These are phyloP conservation scores for Aurelia coerulea DNA, from an alignment of 30 jellyfish, hydroid and myxozoan species.

Conservation along the genomic window DNA sequence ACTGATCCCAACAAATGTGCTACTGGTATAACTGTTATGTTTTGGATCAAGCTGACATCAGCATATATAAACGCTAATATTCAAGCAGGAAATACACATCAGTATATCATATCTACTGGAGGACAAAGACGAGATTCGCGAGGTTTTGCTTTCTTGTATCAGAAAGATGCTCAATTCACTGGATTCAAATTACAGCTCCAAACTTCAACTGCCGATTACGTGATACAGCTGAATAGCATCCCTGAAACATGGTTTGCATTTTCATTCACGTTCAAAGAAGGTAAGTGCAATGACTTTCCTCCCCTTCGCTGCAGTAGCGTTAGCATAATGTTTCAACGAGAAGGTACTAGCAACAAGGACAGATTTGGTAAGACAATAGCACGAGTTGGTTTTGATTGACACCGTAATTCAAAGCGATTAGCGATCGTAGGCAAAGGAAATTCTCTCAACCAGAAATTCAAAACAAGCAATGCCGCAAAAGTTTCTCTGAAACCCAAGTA, in stretches of 20 bases:
- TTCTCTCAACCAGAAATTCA: no score
- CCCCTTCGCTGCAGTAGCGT: no score
- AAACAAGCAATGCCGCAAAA: no score
- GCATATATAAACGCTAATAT: slow-evolving; percentile 47
- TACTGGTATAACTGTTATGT: slow-evolving; percentile 82
- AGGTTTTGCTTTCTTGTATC: slow-evolving; percentile 93
- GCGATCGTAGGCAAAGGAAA: no score
- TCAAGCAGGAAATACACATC: slow-evolving; percentile 70
- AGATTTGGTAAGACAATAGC: no score
- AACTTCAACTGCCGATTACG: slow-evolving; percentile 77
- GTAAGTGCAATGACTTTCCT: not conserved
- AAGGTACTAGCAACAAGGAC: no score
- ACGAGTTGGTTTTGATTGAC: no score
- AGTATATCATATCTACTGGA: slow-evolving; percentile 87
- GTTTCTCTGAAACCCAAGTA: no score
- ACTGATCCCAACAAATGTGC: slow-evolving; percentile 85
- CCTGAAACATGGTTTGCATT: slow-evolving; percentile 82
- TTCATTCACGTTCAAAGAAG: slow-evolving; percentile 82
- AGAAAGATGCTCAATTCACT: slow-evolving; percentile 77
- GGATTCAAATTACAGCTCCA: slow-evolving; percentile 95
- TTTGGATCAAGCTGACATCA: slow-evolving; percentile 81
- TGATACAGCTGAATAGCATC: slow-evolving; percentile 65
- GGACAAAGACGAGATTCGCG: slow-evolving; percentile 94
- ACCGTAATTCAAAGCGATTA: no score
- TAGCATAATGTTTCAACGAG: no score